Evolutionary conservation across 2,888 invertebrate species (phyloP), one percentile per base, ranked within the genome.

Genomic region (Silvanus unidentatus): DNA sequence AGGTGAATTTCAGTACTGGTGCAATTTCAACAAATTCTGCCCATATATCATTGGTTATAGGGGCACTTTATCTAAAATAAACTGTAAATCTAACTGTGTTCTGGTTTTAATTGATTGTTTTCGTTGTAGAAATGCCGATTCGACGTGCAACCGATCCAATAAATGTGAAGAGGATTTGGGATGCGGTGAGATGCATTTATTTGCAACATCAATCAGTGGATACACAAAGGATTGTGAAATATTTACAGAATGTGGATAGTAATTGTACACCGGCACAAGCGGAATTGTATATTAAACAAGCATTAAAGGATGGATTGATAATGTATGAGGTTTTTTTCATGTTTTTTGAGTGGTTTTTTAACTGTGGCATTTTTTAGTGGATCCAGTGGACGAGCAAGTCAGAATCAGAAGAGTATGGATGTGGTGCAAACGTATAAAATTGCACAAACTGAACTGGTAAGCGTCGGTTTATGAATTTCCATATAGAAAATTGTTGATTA

Each of bases 111-210:
- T 11, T 40, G 3, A 14, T 9, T 16, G 43, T 42, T 28, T 37
- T 8, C 13, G 13, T 35, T 35, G 6, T 12, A 62, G 60, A 59
- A 37, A 71, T 71, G 72, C 65, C 69, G 43, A 64, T 69, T 16
- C 55, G 71, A 54, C 58, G 73, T 51, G 52, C 63, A 32, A 61
- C 69, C 16, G 69, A 72, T 57, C 71, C 73, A 1, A 54, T 60
- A 40, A 54, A 58, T 44, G 63, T 72, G 15, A 71, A 70, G 45
- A 58, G 60, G 51, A 64, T 72, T 44, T 73, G 73, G 73, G 68
- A 72, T 52, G 65, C 68, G 10, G 67, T 73, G 45, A 59, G 65
- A 42, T 55, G 54, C 10, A 55, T 62, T 10, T 56, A 58, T 45
- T 54, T 62, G 13, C 60, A 63, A 37, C 57, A 58, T 39, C 63